Evolutionary conservation across 2,113 vertebrate species (phyloP), one percentile per base, ranked within the genome.

Genomic region (Fulmarus glacialis): DNA sequence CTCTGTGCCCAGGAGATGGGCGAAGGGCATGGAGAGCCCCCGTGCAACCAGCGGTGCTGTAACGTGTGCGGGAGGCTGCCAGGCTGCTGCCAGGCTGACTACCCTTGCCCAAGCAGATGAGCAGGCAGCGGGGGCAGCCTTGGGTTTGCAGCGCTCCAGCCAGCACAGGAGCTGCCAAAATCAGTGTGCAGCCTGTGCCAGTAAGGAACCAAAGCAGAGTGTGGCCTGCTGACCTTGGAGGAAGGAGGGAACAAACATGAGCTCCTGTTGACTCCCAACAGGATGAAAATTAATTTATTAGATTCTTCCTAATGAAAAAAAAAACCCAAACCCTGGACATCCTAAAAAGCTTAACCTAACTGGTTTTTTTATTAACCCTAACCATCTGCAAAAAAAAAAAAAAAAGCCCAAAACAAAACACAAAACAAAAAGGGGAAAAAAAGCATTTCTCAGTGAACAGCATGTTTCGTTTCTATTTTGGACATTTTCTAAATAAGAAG

Each of bases 51-150:
- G 45, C 0, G 0, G 13, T 27, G 53, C 68, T 21, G 8, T 17
- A 19, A 15, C 1, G 1, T 12, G 8, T 53, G 38, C 32, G 0
- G 18, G 53, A 42, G 34, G 23, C 1, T 8, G 63, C 70, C 0
- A n/a, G n/a, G 1, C 30, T 36, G 60, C 45, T 34, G 22, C 66
- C 58, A n/a, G 45, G 23, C 47, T 60, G 23, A 19, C 43, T 11
- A 4, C 10, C 27, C 24, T 45, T 59, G 42, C 63, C 59, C 27
- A 2, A 36, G 63, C 64, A 27, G 18, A 23, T 2, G 16, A 50
- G 36, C 66, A 27, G 67, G 52, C 42, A 68, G 20, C 1, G 4
- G 34, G 30, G 26, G 11, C 14, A 70, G 62, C 64, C 43, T 48
- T 1, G 2, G 26, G 43, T 70, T 62, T 63, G n/a, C 38, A 16